Evolutionary conservation across 2,113 vertebrate species (phyloP).

Genomic region (Papio anubis): DNA sequence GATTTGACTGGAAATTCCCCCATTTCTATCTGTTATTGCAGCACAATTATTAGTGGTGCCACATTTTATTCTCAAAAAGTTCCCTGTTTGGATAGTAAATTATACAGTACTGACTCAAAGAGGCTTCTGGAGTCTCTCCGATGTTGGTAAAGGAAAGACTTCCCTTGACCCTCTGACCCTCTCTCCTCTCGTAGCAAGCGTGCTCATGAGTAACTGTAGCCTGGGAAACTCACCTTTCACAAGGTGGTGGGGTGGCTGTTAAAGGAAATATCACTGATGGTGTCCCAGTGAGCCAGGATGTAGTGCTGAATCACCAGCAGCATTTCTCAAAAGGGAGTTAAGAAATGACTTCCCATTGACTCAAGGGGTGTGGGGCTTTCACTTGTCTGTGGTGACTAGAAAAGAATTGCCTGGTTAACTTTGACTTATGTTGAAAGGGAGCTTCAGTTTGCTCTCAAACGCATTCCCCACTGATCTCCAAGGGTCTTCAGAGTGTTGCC

Average conservation of each 20-base stretch:
- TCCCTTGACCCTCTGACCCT: neutral
- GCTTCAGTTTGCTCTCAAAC: neutral
- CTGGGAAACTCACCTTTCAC: conserved; percentile 33
- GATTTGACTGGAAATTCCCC: neutral
- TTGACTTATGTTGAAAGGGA: neutral
- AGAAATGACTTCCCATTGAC: conserved; percentile 54
- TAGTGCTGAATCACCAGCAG: conserved; percentile 55
- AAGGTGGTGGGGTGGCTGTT: neutral
- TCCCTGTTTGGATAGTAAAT: neutral
- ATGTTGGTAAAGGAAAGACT: neutral
- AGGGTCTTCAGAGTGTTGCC: neutral
- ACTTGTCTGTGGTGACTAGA: neutral
- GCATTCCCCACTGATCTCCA: neutral
- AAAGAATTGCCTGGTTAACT: neutral
- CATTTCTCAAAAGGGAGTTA: conserved; percentile 60
- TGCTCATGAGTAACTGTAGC: neutral
- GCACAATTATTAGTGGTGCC: neutral
- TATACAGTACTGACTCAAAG: neutral
- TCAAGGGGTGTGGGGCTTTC: conserved; percentile 46
- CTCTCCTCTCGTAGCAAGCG: neutral
- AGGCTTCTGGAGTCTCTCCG: neutral
- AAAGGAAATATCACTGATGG: conserved; percentile 33
- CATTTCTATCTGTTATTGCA: neutral
- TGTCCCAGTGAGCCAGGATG: neutral
- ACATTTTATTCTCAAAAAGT: neutral